Evolutionary conservation across 2,797 vertebrate species (phyloP).

Genomic region (Hapalemur alaotrensis): DNA sequence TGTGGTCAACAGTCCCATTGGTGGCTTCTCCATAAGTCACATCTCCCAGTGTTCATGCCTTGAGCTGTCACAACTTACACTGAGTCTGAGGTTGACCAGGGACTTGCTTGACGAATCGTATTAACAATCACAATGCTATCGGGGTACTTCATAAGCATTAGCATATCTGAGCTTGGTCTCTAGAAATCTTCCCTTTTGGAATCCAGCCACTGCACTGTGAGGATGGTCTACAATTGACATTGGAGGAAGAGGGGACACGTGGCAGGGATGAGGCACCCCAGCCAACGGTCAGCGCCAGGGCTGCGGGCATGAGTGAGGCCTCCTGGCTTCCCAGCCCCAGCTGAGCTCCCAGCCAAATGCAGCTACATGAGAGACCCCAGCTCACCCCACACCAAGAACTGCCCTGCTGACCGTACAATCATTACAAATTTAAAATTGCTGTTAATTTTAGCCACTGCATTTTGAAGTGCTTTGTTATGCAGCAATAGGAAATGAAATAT

Average conservation of each 20-base stretch:
- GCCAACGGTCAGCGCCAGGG: background rate
- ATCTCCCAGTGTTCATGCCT: background rate
- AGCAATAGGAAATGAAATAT: background rate
- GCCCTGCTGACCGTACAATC: background rate
- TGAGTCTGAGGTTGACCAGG: background rate
- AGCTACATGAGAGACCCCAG: background rate
- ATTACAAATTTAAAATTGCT: background rate
- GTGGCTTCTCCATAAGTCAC: background rate
- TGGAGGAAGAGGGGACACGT: background rate
- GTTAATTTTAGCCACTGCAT: background rate
- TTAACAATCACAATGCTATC: background rate
- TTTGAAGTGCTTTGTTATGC: background rate
- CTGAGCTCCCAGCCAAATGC: background rate
- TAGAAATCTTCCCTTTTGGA: background rate
- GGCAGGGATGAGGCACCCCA: accelerated
- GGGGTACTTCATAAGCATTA: background rate
- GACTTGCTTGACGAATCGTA: background rate
- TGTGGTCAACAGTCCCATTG: background rate
- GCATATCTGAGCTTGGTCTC: background rate
- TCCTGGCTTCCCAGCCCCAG: background rate
- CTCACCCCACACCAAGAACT: background rate
- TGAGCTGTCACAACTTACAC: too few relatives aligned
- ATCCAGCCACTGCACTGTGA: background rate
- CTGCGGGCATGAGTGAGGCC: background rate
- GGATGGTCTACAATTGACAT: background rate